Conservation (phyloP, 2,888 invertebrate species). For the Hedychridium roseum region DNA sequence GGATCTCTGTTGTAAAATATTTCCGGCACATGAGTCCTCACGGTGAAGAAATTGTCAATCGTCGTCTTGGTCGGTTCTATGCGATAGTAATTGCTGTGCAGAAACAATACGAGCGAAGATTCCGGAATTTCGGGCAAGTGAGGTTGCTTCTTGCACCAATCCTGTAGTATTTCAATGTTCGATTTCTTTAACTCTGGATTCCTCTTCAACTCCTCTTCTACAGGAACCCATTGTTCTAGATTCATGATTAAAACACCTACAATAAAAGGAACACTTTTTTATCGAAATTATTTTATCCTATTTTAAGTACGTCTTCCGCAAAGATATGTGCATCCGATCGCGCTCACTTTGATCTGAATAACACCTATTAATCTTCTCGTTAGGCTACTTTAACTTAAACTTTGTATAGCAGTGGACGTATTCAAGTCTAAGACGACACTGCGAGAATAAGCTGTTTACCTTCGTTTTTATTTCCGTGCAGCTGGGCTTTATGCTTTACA, state of each 20-base stretch:
- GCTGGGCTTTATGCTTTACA: too few relatives aligned
- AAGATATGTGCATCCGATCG: too few relatives aligned
- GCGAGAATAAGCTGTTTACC: background rate
- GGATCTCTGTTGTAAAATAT: conserved; percentile 61
- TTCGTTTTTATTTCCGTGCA: too few relatives aligned
- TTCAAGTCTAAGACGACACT: too few relatives aligned
- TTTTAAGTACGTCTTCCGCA: background rate
- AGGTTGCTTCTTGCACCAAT: conserved; percentile 73
- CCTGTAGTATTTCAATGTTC: conserved; percentile 69
- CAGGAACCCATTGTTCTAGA: conserved; percentile 27
- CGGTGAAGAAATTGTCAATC: conserved; percentile 74
- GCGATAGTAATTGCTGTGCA: conserved; percentile 74
- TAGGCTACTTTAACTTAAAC: too few relatives aligned
- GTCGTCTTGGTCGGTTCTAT: conserved; percentile 75
- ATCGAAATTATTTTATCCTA: background rate
- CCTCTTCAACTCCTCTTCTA: conserved; percentile 70
- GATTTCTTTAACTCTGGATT: conserved; percentile 69
- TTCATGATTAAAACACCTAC: conserved; percentile 1
- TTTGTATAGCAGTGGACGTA: too few relatives aligned
- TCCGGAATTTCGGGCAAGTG: conserved; percentile 71
- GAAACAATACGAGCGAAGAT: conserved; percentile 70
- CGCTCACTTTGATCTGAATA: too few relatives aligned
- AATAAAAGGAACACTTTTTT: background rate
- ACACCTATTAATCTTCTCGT: too few relatives aligned
- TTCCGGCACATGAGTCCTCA: conserved; percentile 70